Percentiles rank a stretch among this genome's conserved stretches.
Conservation (phyloP, 2,888 invertebrate species). For the Scaptomyza caliginosa region DNA sequence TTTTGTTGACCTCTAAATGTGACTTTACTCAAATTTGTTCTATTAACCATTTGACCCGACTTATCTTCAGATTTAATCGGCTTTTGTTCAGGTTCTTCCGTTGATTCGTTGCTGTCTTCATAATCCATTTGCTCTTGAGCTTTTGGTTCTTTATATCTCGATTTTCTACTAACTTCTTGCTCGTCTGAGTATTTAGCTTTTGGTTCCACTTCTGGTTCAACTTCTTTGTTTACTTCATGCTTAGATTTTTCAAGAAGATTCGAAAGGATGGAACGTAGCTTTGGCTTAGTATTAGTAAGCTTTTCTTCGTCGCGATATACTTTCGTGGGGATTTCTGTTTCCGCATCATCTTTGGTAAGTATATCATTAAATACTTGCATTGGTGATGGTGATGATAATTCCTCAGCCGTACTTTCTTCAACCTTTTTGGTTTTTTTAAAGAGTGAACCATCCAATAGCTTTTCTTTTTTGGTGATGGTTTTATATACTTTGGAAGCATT, state of each 20-base stretch:
- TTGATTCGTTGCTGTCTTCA: neutral
- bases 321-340: neutral
- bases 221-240: neutral
- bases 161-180: neutral
- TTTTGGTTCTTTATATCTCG: neutral
- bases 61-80: neutral
- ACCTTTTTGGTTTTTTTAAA: neutral
- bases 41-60: neutral
- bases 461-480: neutral
- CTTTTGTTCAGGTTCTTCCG: neutral
- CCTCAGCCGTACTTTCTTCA: neutral
- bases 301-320: neutral
- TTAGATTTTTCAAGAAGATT: neutral
- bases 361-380: too few species aligned
- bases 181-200: neutral
- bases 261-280: neutral
- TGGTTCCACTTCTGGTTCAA: neutral
- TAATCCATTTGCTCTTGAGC: neutral
- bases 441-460: too few species aligned
- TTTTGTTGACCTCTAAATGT: slow-evolving; percentile 8
- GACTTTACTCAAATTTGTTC: neutral
- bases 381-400: neutral
- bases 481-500: neutral
- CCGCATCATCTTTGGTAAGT: neutral
- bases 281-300: too few species aligned